Conservation (phyloP, 2,113 vertebrate species). For the Vireo altiloquus region DNA sequence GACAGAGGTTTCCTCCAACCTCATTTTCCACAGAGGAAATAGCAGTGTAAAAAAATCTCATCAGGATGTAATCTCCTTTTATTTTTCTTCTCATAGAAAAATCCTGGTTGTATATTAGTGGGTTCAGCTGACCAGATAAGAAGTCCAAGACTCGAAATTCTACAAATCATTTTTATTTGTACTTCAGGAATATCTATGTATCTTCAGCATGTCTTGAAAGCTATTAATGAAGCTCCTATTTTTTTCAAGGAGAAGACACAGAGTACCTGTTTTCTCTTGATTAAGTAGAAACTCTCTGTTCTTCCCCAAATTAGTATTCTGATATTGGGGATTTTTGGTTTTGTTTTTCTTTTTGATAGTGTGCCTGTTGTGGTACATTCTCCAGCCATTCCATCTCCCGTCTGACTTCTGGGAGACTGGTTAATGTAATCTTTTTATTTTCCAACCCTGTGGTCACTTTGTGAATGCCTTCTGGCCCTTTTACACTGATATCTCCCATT, state of each 20-base stretch:
- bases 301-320: neutral
- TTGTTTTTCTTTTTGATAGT: too few species aligned
- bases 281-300: neutral
- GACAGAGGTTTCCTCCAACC: neutral
- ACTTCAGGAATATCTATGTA: neutral
- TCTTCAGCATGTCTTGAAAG: neutral
- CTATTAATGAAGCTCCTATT: neutral
- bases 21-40: slow-evolving; percentile 38
- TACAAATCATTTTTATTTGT: neutral
- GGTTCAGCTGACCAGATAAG: neutral
- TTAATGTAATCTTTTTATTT: neutral
- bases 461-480: neutral
- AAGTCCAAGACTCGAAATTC: neutral
- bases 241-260: neutral
- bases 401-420: neutral
- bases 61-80: neutral
- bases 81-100: slow-evolving; percentile 25
- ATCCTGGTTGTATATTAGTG: neutral
- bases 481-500: neutral
- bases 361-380: neutral
- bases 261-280: neutral
- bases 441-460: neutral
- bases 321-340: neutral
- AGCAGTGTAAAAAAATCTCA: slow-evolving; percentile 14
- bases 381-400: neutral